Conservation (phyloP, 1,140 invertebrate species). For the Argopecten irradians region DNA sequence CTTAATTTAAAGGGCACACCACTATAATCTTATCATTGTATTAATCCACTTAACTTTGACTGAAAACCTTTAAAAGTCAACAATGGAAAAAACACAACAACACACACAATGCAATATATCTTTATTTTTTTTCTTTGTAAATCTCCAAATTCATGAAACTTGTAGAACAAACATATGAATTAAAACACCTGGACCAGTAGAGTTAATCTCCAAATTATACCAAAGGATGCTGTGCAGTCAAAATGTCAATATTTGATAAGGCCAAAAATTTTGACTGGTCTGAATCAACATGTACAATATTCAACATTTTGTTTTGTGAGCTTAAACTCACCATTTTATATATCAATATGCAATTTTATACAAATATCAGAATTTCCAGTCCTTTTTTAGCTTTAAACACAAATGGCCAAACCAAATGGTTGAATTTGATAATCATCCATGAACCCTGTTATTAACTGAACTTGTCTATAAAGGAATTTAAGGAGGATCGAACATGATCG, state of each 20-base stretch:
- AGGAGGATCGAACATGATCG: neutral
- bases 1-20: neutral
- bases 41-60: neutral
- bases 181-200: neutral
- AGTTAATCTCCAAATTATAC: neutral
- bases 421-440: slow-evolving; percentile 23
- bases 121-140: neutral
- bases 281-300: neutral
- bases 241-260: slow-evolving; percentile 23
- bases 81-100: slow-evolving; percentile 11
- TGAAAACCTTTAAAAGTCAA: slow-evolving; percentile 12
- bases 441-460: neutral
- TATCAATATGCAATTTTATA: neutral
- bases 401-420: slow-evolving; percentile 21
- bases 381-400: slow-evolving; percentile 13
- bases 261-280: slow-evolving; percentile 14
- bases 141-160: neutral
- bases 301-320: neutral
- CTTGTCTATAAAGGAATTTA: neutral
- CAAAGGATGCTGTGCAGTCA: slow-evolving; percentile 7
- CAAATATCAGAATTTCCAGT: neutral
- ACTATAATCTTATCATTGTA: slow-evolving; percentile 20
- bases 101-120: neutral
- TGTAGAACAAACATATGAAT: neutral
- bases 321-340: neutral